Evolutionary conservation across 2,113 vertebrate species (phyloP), one percentile per base, ranked within the genome.

Genomic region (Ciconia boyciana): DNA sequence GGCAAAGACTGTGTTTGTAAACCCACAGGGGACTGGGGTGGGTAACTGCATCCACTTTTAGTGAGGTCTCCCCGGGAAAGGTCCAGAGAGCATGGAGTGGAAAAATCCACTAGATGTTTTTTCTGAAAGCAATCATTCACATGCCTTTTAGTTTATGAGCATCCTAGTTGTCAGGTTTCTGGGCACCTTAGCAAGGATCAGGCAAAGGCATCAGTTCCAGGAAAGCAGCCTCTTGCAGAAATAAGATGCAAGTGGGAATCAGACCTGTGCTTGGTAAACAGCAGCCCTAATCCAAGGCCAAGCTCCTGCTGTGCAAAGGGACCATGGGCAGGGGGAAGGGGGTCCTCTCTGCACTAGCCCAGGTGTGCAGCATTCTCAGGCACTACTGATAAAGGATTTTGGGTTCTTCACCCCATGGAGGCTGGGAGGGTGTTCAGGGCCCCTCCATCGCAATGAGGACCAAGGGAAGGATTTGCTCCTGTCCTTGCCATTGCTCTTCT

Each of bases 261-360:
- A 54, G 64, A 57, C 39, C 54, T 0, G 7, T 29, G 57, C 44
- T 74, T 6, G 7, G 74, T 16, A 64, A 83, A 51, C 13, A 72
- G 41, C 36, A 41, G 58, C 55, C 34, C 52, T 8, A 17, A 36
- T 5, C 58, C 1, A 1, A 31, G 70, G 43, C 25, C 62, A 72
- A 81, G 26, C 6, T 39, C 8, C 58, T 48, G 24, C 51, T 20
- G 18, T 8, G 34, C 34, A 54, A 43, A 29, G 28, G 41, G 36
- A 55, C 25, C 19, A 3, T 0, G 2, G 72, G 13, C 29, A 24
- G 0, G 0, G 60, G 26, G 13, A 9, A 5, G n/a, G 48, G 32
- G 4, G 1, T 41, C 36, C 28, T 79, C 29, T 43, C 66, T 79
- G 8, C 16, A 1, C 34, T 6, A 16, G 14, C 28, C 22, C 39